phyloP scores from a whole-genome alignment of 2,113 vertebrate species.

The Malurus alboscapulatus region DNA sequence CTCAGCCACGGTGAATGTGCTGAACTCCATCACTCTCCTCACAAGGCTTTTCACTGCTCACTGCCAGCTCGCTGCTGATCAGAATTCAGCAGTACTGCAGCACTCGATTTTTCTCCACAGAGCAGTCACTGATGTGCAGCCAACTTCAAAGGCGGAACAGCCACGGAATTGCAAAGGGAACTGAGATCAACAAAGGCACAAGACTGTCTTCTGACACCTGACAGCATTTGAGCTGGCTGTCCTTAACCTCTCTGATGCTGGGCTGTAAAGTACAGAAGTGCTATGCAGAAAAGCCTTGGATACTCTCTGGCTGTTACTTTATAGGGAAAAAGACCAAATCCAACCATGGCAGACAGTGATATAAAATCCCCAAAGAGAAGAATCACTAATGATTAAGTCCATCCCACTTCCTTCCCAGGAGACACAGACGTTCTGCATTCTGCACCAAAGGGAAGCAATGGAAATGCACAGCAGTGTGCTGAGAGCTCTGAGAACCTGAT shows the following conservation, averaged over 20 bases:
- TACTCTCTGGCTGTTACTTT: neutral
- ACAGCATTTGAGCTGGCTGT: neutral
- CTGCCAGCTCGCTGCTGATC: neutral
- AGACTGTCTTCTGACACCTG: neutral
- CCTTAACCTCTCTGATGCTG: neutral
- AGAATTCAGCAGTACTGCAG: constrained; percentile 25
- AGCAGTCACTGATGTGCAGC: neutral
- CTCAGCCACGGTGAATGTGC: neutral
- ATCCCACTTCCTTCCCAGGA: neutral
- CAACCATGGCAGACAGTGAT: neutral
- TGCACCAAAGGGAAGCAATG: neutral
- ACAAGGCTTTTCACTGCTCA: neutral
- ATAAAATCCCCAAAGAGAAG: neutral
- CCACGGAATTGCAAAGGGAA: neutral
- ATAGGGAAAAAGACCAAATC: neutral
- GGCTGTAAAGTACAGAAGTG: neutral
- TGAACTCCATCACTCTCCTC: neutral
- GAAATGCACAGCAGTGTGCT: neutral
- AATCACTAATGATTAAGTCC: neutral
- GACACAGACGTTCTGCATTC: neutral
- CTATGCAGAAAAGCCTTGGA: neutral
- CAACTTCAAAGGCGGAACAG: neutral
- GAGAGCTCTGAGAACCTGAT: neutral
- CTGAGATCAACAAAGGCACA: neutral
- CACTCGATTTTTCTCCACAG: neutral